Conservation (phyloP, 2,888 invertebrate genomes). For the Drosophila falleni region DNA sequence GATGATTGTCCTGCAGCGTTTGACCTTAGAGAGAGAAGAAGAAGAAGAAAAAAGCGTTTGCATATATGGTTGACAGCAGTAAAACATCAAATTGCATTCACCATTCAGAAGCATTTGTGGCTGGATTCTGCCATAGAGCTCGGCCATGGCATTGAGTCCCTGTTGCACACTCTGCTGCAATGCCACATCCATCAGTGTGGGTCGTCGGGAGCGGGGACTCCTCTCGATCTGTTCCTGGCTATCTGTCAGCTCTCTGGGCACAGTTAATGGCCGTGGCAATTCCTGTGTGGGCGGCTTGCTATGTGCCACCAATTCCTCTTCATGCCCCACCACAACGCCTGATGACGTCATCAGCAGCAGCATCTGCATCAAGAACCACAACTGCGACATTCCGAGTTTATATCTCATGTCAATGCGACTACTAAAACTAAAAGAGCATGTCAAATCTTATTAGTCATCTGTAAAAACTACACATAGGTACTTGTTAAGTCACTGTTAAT, state of each 20-base stretch:
- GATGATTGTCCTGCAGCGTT: slow-evolving; percentile 84
- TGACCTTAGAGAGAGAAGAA: slow-evolving; percentile 70
- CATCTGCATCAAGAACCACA: slow-evolving; percentile 35
- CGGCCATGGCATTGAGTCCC: slow-evolving; percentile 84
- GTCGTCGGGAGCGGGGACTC: slow-evolving; percentile 71
- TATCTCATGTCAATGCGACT: slow-evolving; percentile 19
- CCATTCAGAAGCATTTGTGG: slow-evolving; percentile 84
- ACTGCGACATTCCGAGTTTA: slow-evolving; percentile 50
- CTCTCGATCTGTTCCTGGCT: slow-evolving; percentile 20
- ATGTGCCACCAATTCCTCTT: slow-evolving; percentile 12
- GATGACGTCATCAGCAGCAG: slow-evolving; percentile 31
- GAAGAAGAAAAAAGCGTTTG: slow-evolving; percentile 6
- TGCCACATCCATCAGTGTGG: slow-evolving; percentile 82
- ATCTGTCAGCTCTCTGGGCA: slow-evolving; percentile 28
- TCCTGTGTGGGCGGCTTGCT: slow-evolving; percentile 67
- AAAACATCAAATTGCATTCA: slow-evolving; percentile 65
- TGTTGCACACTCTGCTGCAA: slow-evolving; percentile 84
- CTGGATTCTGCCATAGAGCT: slow-evolving; percentile 83
- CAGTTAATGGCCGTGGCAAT: slow-evolving; percentile 71
- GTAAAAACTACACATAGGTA: neutral
- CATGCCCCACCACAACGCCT: slow-evolving; percentile 3
- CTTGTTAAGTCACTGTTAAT: neutral
- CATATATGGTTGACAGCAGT: slow-evolving; percentile 21
- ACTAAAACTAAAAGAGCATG: slow-evolving; percentile 11
- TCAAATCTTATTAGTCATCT: slow-evolving; percentile 8